These are phyloP conservation scores for Geotrupes spiniger DNA, from an alignment of 2,888 invertebrate species.

Conservation along the genomic window DNA sequence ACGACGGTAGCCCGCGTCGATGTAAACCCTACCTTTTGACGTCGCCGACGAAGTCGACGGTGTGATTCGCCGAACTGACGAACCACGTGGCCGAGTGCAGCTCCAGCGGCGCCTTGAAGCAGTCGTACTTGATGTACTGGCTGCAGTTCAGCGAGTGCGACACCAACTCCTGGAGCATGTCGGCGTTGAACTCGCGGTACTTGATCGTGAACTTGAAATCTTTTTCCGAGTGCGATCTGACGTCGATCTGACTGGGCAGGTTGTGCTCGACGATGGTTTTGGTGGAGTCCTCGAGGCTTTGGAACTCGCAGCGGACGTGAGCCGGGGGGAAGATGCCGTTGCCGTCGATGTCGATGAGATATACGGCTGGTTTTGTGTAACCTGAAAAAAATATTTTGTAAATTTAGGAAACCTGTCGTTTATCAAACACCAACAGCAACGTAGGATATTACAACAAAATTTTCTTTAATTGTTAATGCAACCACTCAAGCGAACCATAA, in stretches of 20 bases:
- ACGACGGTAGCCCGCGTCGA: conserved; percentile 10
- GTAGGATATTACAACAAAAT: too few species aligned
- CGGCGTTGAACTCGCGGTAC: conserved; percentile 84
- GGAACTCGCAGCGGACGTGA: conserved; percentile 89
- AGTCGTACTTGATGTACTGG: conserved; percentile 87
- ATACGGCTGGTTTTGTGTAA: conserved; percentile 85
- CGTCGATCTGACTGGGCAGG: conserved; percentile 85
- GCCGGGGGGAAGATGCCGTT: conserved; percentile 90
- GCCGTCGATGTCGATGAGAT: conserved; percentile 90
- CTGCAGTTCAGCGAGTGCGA: conserved; percentile 87
- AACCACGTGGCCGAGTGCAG: conserved; percentile 89
- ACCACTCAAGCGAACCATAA: too few species aligned
- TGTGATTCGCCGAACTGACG: conserved; percentile 74
- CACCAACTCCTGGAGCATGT: conserved; percentile 87
- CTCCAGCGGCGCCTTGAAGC: conserved; percentile 83
- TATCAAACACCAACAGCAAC: too few species aligned
- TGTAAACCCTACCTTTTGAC: conserved; percentile 63
- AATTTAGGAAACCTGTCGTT: not conserved
- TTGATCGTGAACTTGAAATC: conserved; percentile 84
- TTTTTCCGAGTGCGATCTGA: conserved; percentile 71
- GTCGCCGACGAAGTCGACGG: conserved; percentile 77
- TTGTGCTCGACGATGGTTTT: conserved; percentile 91
- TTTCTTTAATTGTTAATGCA: too few species aligned
- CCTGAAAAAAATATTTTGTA: conserved; percentile 44
- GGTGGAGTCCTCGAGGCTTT: conserved; percentile 78